phyloP scores from a whole-genome alignment of 1,140 invertebrate species.

The Nephotettix cincticeps region DNA sequence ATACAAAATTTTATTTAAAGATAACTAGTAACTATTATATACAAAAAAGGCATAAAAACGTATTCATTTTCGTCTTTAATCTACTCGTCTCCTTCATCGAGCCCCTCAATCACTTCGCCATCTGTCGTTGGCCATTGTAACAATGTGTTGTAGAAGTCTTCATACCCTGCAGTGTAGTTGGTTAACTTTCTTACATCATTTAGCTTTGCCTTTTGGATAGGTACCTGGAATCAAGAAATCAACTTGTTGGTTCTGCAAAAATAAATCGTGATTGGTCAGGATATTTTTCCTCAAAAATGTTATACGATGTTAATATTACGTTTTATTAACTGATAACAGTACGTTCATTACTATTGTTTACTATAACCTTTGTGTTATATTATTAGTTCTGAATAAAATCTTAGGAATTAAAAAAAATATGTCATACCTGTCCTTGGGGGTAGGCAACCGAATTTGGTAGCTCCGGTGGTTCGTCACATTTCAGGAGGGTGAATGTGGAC shows the following conservation, averaged over 20 bases:
- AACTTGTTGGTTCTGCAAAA: not conserved
- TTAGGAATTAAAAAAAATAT: not conserved
- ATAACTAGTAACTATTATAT: not conserved
- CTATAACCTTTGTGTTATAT: not conserved
- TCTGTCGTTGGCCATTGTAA: conserved; percentile 1
- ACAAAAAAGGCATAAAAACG: not conserved
- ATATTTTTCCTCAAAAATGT: not conserved
- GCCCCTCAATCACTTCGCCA: not conserved
- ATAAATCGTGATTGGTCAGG: not conserved
- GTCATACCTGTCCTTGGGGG: not conserved
- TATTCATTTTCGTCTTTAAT: not conserved
- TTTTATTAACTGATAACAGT: not conserved
- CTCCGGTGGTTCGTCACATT: not conserved
- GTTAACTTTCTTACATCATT: not conserved
- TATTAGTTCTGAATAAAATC: not conserved
- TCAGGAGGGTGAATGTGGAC: not conserved
- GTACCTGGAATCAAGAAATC: not conserved
- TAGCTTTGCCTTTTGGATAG: not conserved
- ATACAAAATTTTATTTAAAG: not conserved
- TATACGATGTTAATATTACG: not conserved
- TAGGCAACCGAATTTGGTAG: not conserved
- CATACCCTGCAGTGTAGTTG: not conserved
- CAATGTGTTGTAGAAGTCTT: not conserved
- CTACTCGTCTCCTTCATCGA: conserved; percentile 1
- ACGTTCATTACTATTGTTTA: not conserved